phyloP scores from a whole-genome alignment of 2,113 vertebrate species.

The Delphinapterus leucas region DNA sequence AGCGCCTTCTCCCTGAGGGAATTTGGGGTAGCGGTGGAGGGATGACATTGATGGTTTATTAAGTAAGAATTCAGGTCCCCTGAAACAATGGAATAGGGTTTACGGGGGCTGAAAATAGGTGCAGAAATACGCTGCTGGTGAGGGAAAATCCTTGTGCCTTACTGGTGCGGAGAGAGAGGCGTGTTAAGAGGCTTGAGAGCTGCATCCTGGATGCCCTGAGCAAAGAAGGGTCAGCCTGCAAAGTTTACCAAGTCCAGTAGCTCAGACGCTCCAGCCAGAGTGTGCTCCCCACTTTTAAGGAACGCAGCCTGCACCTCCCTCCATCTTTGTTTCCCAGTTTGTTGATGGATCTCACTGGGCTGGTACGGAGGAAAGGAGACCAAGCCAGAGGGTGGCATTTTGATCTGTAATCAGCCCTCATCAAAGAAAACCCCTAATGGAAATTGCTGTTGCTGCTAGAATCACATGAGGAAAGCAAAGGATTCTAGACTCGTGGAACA shows the following conservation, averaged over 20 bases:
- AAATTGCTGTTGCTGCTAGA: not conserved
- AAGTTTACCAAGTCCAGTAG: not conserved
- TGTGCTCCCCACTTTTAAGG: not conserved
- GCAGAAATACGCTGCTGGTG: not conserved
- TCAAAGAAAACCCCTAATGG: not conserved
- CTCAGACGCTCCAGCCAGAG: not conserved
- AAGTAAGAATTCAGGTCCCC: conserved; percentile 16
- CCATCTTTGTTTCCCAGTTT: not conserved
- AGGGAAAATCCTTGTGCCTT: conserved; percentile 27
- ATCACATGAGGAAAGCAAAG: not conserved
- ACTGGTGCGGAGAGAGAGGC: not conserved
- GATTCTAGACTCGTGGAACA: not conserved
- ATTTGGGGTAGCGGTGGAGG: not conserved
- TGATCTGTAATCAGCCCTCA: not conserved
- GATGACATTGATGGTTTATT: conserved; percentile 18
- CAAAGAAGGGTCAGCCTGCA: not conserved
- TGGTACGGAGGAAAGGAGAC: not conserved
- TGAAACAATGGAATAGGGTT: conserved; percentile 46
- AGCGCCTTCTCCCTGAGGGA: not conserved
- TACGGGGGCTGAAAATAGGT: conserved; percentile 42
- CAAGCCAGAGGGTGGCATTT: not conserved
- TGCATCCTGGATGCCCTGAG: not conserved
- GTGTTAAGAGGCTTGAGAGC: not conserved
- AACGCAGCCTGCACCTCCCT: not conserved
- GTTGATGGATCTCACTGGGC: not conserved